Evolutionary conservation across 2,888 invertebrate species (phyloP), one percentile per base, ranked within the genome.

Genomic region (Sinohyriopsis cumingii): DNA sequence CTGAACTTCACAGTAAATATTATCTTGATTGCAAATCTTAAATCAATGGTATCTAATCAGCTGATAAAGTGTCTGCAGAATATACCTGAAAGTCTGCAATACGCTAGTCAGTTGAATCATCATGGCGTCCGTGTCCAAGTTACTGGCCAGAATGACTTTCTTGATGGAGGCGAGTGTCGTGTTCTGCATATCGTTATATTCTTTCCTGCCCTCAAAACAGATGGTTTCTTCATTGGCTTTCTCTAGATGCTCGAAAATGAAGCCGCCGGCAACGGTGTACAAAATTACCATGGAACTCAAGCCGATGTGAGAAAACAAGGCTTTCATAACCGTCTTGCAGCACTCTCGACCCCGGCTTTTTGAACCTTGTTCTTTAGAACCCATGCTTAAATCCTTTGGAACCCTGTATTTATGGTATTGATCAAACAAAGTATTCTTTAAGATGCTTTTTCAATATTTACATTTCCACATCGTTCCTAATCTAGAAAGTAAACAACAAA

Each of bases 231-330:
- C 90, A 75, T 89, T 89, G 65, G 88, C 85, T 68, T 84, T 81
- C 74, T 89, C 89, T 62, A 89, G 79, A 65, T 88, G 86, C 76
- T 86, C 83, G 75, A 89, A 89, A 68, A 89, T 83, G 73, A 86
- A 86, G 1, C 88, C 89, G 1, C 90, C 90, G 6, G 86, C 84
- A n/a, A 90, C 81, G 55, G 85, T 83, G 80, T 89, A 89, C 9
- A 83, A 72, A 6, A 86, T 73, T 9, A 89, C 87, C 79, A 88
- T 81, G 25, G 79, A 71, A 61, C 84, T 84, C 19, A 90, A 80
- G 3, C 89, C 90, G 53, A 89, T 67, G 68, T 90, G 88, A 1
- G 89, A 89, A 78, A 89, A 88, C 28, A 85, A 65, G 64, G 87
- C 84, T 78, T 86, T 86, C 59, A 82, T 75, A 15, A 84, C 69